Evolutionary conservation across 2,797 vertebrate genomes (phyloP).

Genomic region (Microcaecilia unicolor): DNA sequence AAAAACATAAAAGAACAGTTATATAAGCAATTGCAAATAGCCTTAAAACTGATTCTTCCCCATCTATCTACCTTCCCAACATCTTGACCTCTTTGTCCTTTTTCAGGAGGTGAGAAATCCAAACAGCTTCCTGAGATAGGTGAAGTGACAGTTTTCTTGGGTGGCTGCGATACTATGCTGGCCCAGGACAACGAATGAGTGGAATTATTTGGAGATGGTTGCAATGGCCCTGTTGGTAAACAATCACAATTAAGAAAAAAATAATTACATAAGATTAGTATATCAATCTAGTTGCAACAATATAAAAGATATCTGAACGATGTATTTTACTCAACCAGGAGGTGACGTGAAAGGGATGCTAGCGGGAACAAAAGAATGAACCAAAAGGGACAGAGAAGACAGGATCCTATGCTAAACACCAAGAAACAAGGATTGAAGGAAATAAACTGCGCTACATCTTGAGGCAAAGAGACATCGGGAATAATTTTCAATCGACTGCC

Average conservation of each 20-base stretch:
- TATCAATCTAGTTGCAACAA: neutral
- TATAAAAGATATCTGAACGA: neutral
- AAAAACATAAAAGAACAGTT: too few species aligned
- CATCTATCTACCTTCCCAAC: slow-evolving; percentile 38
- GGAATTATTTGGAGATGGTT: slow-evolving; percentile 34
- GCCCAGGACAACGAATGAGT: slow-evolving; percentile 64
- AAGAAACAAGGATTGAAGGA: too few species aligned
- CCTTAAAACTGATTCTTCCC: too few species aligned
- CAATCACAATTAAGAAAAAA: slow-evolving; percentile 14
- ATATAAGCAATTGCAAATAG: too few species aligned
- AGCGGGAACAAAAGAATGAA: too few species aligned
- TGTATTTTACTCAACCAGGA: too few species aligned
- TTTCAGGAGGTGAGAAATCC: slow-evolving; percentile 19
- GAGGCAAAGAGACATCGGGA: too few species aligned
- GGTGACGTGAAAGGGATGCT: too few species aligned
- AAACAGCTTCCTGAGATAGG: slow-evolving; percentile 34
- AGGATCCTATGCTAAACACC: too few species aligned
- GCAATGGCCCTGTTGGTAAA: slow-evolving; percentile 24
- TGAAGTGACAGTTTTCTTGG: slow-evolving; percentile 42
- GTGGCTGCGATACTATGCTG: slow-evolving; percentile 65
- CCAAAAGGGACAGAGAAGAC: too few species aligned
- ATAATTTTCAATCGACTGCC: too few species aligned
- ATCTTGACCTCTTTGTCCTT: slow-evolving; percentile 13
- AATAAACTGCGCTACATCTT: too few species aligned
- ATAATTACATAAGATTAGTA: neutral